Evolutionary conservation across 1,140 invertebrate genomes (phyloP).

Genomic region (Drosophila persimilis): DNA sequence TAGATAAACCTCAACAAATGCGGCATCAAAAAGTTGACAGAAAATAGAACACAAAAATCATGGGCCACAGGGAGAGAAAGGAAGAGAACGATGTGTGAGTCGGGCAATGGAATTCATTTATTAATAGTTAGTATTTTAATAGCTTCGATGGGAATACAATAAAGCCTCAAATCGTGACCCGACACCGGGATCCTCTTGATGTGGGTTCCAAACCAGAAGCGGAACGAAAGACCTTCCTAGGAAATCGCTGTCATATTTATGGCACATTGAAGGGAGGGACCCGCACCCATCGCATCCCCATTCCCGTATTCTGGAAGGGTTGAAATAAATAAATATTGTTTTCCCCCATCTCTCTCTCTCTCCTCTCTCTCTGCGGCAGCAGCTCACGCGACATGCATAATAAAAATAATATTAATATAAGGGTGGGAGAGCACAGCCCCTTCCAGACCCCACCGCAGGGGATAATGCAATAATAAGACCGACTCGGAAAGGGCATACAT

Average conservation of each 20-base stretch:
- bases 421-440: constrained; percentile 16
- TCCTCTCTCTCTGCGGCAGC: constrained; percentile 31
- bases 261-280: constrained; percentile 39
- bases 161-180: constrained; percentile 7
- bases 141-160: constrained; percentile 5
- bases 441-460: constrained; percentile 9
- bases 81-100: constrained; percentile 1
- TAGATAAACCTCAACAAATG: constrained; percentile 42
- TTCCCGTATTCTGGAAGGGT: constrained; percentile 32
- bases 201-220: constrained; percentile 15
- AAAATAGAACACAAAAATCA: constrained; percentile 5
- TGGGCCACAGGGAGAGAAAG: constrained; percentile 2
- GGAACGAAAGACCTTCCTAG: constrained; percentile 13
- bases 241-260: constrained; percentile 62
- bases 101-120: constrained; percentile 29
- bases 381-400: constrained; percentile 66
- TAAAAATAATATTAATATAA: constrained; percentile 60
- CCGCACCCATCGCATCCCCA: background rate
- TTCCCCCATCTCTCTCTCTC: background rate
- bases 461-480: constrained; percentile 64
- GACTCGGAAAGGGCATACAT: constrained; percentile 41
- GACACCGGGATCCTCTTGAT: constrained; percentile 14
- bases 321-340: constrained; percentile 61
- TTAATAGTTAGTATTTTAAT: constrained; percentile 41
- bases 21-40: constrained; percentile 36